phyloP scores from a whole-genome alignment of 2,888 invertebrate species.

The Drosophila borealis region DNA sequence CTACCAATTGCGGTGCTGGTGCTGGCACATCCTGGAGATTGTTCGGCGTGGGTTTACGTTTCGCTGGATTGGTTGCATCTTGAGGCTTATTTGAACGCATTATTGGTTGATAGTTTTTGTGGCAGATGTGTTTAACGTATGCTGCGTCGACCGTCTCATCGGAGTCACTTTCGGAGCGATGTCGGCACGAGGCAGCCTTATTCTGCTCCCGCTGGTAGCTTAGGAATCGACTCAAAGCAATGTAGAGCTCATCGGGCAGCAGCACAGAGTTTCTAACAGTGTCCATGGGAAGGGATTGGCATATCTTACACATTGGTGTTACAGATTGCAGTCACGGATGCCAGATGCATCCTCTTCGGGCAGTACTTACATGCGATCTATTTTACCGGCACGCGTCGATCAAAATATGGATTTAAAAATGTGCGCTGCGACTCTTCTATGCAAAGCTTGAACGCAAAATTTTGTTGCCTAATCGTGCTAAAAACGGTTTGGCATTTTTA shows the following conservation, averaged over 20 bases:
- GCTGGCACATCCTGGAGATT: conserved; percentile 2
- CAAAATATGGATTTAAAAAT: neutral
- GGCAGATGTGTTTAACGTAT: neutral
- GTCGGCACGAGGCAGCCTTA: neutral
- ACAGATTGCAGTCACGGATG: neutral
- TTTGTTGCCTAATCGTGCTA: conserved; percentile 19
- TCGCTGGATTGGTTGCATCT: neutral
- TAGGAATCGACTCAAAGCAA: conserved; percentile 35
- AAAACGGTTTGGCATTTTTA: conserved; percentile 43
- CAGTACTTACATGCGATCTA: conserved; percentile 45
- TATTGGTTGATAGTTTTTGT: neutral
- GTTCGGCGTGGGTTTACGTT: neutral
- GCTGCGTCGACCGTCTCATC: neutral
- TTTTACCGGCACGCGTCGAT: neutral
- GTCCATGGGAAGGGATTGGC: neutral
- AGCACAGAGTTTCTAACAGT: conserved; percentile 32
- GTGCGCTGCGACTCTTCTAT: neutral
- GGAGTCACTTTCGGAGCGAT: neutral
- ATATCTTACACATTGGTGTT: neutral
- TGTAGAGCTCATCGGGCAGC: conserved; percentile 42
- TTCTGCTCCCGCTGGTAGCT: conserved; percentile 6
- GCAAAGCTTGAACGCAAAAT: conserved; percentile 29
- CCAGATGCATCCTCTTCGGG: neutral
- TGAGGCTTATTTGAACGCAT: conserved; percentile 14
- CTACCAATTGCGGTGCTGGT: neutral